Percentiles rank a stretch among this genome's conserved stretches.
phyloP scores from a whole-genome alignment of 2,888 invertebrate genomes.

The Epistrophe eligans region DNA sequence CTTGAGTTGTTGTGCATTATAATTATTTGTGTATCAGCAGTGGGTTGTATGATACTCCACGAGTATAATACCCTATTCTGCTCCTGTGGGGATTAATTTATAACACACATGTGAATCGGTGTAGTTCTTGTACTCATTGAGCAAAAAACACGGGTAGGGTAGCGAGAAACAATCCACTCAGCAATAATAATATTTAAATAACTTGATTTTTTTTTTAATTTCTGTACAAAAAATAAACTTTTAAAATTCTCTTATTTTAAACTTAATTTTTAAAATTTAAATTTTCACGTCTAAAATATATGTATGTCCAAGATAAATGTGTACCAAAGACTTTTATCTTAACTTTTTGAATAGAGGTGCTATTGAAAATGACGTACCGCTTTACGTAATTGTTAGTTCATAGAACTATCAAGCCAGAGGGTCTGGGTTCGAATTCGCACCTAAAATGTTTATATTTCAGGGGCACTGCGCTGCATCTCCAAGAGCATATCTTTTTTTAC shows the following conservation, averaged over 20 bases:
- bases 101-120: neutral
- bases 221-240: neutral
- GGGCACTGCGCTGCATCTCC: no score
- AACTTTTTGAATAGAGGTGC: no score
- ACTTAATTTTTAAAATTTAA: no score
- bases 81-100: neutral
- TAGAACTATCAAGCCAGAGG: no score
- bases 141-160: neutral
- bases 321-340: no score
- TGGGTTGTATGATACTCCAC: slow-evolving; percentile 57
- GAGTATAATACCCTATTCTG: slow-evolving; percentile 11
- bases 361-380: no score
- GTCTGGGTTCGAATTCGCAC: no score
- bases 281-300: neutral
- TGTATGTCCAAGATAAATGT: no score
- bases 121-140: neutral
- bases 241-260: neutral
- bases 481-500: no score
- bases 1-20: slow-evolving; percentile 6
- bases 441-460: no score
- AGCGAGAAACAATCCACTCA: neutral
- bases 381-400: no score
- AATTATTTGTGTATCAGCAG: slow-evolving; percentile 41
- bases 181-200: neutral
- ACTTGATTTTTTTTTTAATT: neutral